Evolutionary conservation across 2,797 vertebrate genomes (phyloP).

Genomic region (Acomys russatus): DNA sequence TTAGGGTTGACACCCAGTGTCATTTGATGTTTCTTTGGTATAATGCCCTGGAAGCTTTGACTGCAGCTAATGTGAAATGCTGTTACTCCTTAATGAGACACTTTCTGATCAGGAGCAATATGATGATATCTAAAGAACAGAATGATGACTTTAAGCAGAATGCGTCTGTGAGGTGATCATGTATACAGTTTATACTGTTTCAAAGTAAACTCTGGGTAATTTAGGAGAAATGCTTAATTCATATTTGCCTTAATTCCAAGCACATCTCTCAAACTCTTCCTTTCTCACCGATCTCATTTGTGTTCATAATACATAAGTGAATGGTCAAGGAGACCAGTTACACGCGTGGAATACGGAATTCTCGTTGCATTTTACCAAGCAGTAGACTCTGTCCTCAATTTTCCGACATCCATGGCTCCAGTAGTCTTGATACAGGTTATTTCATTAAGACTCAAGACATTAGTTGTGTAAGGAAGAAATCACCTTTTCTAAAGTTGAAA

Average conservation of each 20-base stretch:
- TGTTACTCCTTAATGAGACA: constrained; percentile 87
- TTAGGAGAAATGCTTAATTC: constrained; percentile 30
- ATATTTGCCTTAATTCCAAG: background rate
- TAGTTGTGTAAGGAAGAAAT: background rate
- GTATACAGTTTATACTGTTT: constrained; percentile 68
- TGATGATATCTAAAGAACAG: constrained; percentile 68
- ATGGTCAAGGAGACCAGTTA: background rate
- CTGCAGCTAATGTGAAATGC: constrained; percentile 83
- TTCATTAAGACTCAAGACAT: constrained; percentile 20
- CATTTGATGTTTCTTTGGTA: constrained; percentile 88
- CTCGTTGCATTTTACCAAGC: background rate
- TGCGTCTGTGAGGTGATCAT: constrained; percentile 65
- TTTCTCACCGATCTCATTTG: background rate
- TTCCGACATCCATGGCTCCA: background rate
- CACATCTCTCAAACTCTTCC: background rate
- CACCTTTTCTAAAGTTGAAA: background rate
- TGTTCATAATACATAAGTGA: background rate
- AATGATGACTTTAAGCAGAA: constrained; percentile 69
- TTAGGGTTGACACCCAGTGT: constrained; percentile 91
- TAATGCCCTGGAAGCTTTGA: constrained; percentile 85
- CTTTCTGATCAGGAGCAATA: constrained; percentile 83
- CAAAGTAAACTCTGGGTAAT: constrained; percentile 64
- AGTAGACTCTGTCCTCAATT: background rate
- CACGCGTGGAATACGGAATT: background rate
- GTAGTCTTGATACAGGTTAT: background rate